Conservation (phyloP, 2,888 invertebrate genomes). For the Phalangium opilio region DNA sequence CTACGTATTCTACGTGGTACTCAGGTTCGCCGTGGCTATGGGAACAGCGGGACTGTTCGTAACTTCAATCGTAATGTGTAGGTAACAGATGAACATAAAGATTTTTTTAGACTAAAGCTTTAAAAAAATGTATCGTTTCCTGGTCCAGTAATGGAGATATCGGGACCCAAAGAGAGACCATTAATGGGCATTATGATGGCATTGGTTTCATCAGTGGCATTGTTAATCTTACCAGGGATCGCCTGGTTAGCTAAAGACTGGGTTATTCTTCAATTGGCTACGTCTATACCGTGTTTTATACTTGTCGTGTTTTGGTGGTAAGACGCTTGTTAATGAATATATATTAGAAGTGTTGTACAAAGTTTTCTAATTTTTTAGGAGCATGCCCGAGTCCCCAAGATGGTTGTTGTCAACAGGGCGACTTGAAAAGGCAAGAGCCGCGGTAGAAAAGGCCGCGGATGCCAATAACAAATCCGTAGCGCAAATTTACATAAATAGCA, state of each 20-base stretch:
- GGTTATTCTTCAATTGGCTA: conserved; percentile 54
- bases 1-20: conserved; percentile 16
- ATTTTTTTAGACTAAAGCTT: background rate
- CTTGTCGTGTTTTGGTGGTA: conserved; percentile 58
- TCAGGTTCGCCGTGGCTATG: conserved; percentile 12
- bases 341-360: too few relatives aligned
- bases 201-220: conserved; percentile 58
- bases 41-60: conserved; percentile 11
- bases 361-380: too few relatives aligned
- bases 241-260: conserved; percentile 57
- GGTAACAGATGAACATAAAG: conserved; percentile 1
- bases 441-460: conserved; percentile 43
- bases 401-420: conserved; percentile 76
- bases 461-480: conserved; percentile 33
- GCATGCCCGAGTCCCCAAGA: conserved; percentile 76
- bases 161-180: conserved; percentile 61
- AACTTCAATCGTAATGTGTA: conserved; percentile 10
- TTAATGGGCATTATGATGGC: conserved; percentile 64
- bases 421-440: conserved; percentile 46
- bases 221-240: conserved; percentile 70
- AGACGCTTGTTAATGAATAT: too few relatives aligned
- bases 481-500: too few relatives aligned
- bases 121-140: background rate
- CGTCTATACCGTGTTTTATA: conserved; percentile 56
- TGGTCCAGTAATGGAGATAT: conserved; percentile 57